Base-by-base conservation (phyloP, 1,140 invertebrate species). In the Euwallacea similis region DNA sequence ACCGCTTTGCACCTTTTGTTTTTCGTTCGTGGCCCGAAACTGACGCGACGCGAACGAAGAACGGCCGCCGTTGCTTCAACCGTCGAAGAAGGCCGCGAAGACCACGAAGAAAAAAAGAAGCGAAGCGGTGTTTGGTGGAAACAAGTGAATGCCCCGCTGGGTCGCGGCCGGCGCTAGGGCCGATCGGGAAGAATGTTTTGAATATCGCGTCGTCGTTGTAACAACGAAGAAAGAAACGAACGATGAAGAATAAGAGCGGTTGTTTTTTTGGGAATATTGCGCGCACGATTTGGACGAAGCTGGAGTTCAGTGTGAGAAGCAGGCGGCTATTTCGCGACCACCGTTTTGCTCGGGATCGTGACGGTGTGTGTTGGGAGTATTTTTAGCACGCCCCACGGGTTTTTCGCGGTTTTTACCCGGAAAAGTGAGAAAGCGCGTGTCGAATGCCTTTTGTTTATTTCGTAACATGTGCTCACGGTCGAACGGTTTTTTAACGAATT, bases 1-100 rank as follows among this genome's bases (percentile, higher is more conserved):
- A 55, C 55, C 64, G 50, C 50, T 50, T 65, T 58, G 54, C 66
- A 68, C 66, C 66, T 68, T 68, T 68, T 68, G 66, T 68, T 68
- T 60, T 60, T 68, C 66, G 64, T 13, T 43, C 56, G 55, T 50
- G 13, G 44, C n/a, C 44, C 56, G 56, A 60, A 59, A 60, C 66
- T 60, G 56, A 53, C 56, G 64, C 53, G 42, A 58, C 58, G 41
- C 55, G 44, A 15, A 43, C 50, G 66, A 60, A 60, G 66, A 68
- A 68, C 56, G 21, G 33, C 55, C 66, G 66, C 66, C 66, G 56
- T 33, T 66, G 53, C 64, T 54, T 65, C 63, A 15, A n/a, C 63
- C 54, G 16, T 13, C 8, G 16, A 47, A 66, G 53, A 56, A 55
- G 64, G 41, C 21, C 50, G 56, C 42, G 53, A 56, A 66, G 15